phyloP scores from a whole-genome alignment of 92 coral and sea anemone species.

The Porites rus region DNA sequence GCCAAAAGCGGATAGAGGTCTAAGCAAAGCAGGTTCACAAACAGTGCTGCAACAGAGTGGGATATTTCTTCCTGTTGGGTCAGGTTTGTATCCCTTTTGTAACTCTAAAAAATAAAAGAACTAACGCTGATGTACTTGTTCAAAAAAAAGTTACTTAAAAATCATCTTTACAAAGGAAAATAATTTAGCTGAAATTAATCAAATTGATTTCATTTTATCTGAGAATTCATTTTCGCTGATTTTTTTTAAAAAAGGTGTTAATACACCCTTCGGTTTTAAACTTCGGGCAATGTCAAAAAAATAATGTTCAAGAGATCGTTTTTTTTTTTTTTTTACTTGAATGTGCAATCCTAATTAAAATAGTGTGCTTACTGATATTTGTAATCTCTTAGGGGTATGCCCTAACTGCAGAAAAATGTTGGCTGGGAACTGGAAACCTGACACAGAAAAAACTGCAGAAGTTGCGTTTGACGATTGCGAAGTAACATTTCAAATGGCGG shows the following conservation, averaged over 20 bases:
- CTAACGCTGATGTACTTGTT: background rate
- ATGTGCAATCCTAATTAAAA: constrained; percentile 3
- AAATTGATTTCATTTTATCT: background rate
- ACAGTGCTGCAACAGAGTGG: constrained; percentile 39
- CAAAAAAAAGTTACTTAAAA: background rate
- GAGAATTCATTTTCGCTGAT: too few relatives aligned
- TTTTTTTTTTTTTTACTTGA: constrained; percentile 8
- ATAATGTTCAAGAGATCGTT: background rate
- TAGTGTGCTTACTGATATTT: constrained; percentile 8
- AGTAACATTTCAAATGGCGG: constrained; percentile 36
- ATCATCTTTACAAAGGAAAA: background rate
- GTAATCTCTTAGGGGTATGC: constrained; percentile 34
- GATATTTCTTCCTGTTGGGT: constrained; percentile 43
- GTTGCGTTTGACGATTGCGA: constrained; percentile 30
- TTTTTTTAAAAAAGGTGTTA: background rate
- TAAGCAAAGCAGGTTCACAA: constrained; percentile 12
- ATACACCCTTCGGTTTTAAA: background rate
- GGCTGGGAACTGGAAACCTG: constrained; percentile 15
- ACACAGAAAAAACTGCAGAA: constrained; percentile 3
- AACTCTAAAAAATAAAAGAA: background rate
- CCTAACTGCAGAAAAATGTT: constrained; percentile 43
- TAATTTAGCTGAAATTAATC: constrained; percentile 2
- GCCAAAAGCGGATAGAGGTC: constrained; percentile 41
- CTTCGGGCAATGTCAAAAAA: background rate
- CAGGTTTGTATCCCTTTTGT: constrained; percentile 21